Base-by-base conservation (phyloP, 2,888 invertebrate genomes). In the Chrysolina haemoptera region DNA sequence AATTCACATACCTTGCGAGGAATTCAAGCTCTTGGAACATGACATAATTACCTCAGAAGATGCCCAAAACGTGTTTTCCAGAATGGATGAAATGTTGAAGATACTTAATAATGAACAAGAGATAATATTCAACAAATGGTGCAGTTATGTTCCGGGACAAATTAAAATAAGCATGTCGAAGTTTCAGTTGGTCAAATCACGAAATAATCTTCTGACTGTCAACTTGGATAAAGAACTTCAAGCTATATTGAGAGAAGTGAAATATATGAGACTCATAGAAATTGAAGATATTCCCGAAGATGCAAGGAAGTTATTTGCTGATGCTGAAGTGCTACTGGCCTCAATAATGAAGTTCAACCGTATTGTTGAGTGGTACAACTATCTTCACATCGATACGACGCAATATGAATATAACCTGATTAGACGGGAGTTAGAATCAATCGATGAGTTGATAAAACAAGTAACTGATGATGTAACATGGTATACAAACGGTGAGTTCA, bases 331-430 rank as follows among this genome's bases (percentile, higher is more conserved):
- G 75, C 90, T 97, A 65, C 91, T 90, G 74, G 87, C 83, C 20
- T 85, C 83, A 22, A 84, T 86, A 11, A 83, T 86, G 53, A 88
- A 88, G 78, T 86, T 90, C 18, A 86, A 84, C 22, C 89, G 93
- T n/a, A 91, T 93, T n/a, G 90, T 92, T 6, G 90, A 92, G 62
- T 93, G 96, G 94, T 97, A 97, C 87, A 98, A 98, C 85, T 92
- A 93, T 77, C 92, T 97, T 59, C 90, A 93, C 65, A 90, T 89
- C 22, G 90, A 92, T n/a, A 93, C 95, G 35, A 92, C 94, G 63
- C 90, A 91, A 69, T 94, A 94, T 0, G 98, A 98, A 87, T 93
- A 92, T 74, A 91, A 92, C 20, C 90, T 98, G 48, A 92, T 98
- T 70, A 90, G 92, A 80, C 90, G 92, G 68, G 96, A 97, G 87